Evolutionary conservation across 2,888 invertebrate species (phyloP).

Genomic region (Sicus ferrugineus): DNA sequence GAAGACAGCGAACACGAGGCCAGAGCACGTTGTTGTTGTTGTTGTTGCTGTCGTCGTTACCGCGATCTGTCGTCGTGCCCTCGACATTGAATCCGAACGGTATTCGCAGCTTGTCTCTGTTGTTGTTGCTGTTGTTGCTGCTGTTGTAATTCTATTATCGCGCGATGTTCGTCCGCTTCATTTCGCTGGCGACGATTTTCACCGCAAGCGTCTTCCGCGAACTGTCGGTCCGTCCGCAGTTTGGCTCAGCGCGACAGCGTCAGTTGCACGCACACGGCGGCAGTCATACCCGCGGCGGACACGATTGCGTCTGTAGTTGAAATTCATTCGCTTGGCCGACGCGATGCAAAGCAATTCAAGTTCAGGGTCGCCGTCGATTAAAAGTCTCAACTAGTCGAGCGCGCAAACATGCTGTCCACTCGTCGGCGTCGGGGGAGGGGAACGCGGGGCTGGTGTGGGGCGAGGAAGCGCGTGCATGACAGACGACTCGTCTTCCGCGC

Average conservation of each 20-base stretch:
- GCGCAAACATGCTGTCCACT: slow-evolving; percentile 16
- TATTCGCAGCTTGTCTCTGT: not conserved
- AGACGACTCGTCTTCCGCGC: not conserved
- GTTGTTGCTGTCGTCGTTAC: not conserved
- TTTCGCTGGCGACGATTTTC: not conserved
- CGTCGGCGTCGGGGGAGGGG: not conserved
- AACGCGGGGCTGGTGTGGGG: not conserved
- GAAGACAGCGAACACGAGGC: not conserved
- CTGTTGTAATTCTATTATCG: not conserved
- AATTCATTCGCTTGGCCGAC: not conserved
- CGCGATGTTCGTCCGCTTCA: not conserved
- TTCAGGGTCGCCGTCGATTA: not conserved
- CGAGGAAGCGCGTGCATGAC: not conserved
- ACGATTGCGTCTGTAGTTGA: not conserved
- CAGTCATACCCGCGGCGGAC: not conserved
- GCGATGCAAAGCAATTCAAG: not conserved
- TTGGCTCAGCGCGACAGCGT: no score
- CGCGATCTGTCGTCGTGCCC: not conserved
- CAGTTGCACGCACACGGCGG: not conserved
- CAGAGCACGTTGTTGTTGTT: not conserved
- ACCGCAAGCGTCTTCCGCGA: no score
- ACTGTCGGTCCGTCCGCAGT: no score
- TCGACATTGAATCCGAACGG: not conserved
- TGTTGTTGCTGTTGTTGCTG: not conserved
- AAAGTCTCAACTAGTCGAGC: slow-evolving; percentile 20